phyloP scores from a whole-genome alignment of 2,888 invertebrate species.

The Crioceris asparagi region DNA sequence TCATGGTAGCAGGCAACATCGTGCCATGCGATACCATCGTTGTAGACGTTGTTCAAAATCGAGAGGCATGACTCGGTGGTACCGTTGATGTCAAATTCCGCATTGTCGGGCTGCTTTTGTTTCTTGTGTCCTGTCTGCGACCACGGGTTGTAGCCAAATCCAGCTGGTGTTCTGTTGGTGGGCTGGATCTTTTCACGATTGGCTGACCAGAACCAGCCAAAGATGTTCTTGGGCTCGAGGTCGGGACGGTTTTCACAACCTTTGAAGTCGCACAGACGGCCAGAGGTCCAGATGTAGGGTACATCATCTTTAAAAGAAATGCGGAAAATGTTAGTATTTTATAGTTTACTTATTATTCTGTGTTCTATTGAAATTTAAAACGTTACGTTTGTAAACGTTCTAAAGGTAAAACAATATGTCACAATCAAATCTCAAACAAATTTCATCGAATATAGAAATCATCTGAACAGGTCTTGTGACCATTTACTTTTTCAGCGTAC shows the following conservation, averaged over 20 bases:
- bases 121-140: conserved; percentile 87
- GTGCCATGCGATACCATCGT: conserved; percentile 89
- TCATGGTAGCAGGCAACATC: conserved; percentile 90
- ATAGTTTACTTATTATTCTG: no score
- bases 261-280: conserved; percentile 86
- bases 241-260: conserved; percentile 81
- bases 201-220: conserved; percentile 91
- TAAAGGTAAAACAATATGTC: no score
- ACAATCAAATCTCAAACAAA: no score
- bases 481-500: no score
- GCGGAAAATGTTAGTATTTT: no score
- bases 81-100: conserved; percentile 81
- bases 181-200: conserved; percentile 78
- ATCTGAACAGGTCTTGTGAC: no score
- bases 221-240: conserved; percentile 73
- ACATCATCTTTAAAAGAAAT: conserved; percentile 54
- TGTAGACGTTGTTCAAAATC: conserved; percentile 84
- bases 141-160: conserved; percentile 82
- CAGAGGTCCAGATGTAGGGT: conserved; percentile 89
- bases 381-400: no score
- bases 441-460: no score
- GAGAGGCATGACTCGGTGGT: conserved; percentile 81
- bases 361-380: no score
- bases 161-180: conserved; percentile 61
- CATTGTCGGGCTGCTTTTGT: conserved; percentile 78